Evolutionary conservation across 2,113 vertebrate species (phyloP).

Genomic region (Lophochroa leadbeateri): DNA sequence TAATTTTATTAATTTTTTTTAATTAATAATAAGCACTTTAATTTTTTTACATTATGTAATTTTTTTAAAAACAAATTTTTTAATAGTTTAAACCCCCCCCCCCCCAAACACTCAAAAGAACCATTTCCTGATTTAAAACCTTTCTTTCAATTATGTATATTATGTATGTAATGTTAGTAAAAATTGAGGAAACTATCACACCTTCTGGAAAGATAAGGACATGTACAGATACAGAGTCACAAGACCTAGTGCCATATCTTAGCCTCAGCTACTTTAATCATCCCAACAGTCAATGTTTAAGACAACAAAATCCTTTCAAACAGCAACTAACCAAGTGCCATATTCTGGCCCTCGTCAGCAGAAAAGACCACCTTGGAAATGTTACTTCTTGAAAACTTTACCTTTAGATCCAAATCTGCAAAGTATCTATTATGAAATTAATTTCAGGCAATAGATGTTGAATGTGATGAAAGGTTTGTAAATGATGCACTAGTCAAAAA

Average conservation of each 20-base stretch:
- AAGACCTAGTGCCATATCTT: fast-evolving
- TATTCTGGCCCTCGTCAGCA: not conserved
- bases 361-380: not conserved
- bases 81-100: too few species aligned
- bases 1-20: too few species aligned
- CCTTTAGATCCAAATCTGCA: not conserved
- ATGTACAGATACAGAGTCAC: not conserved
- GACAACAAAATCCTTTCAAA: not conserved
- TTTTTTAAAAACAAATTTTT: too few species aligned
- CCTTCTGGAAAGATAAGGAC: not conserved
- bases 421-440: not conserved
- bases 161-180: not conserved
- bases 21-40: too few species aligned
- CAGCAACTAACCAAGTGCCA: not conserved
- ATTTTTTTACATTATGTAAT: too few species aligned
- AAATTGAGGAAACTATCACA: not conserved
- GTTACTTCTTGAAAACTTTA: not conserved
- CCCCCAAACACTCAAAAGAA: not conserved
- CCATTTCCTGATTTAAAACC: not conserved
- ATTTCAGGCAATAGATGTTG: not conserved
- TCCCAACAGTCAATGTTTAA: not conserved
- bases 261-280: not conserved
- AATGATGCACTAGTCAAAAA: not conserved
- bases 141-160: not conserved
- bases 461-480: not conserved